Percentiles rank a stretch among this genome's conserved stretches.
These are phyloP conservation scores for Stomatorhinus ivindoensis DNA, from an alignment of 2,113 vertebrate species.

Conservation along the genomic window DNA sequence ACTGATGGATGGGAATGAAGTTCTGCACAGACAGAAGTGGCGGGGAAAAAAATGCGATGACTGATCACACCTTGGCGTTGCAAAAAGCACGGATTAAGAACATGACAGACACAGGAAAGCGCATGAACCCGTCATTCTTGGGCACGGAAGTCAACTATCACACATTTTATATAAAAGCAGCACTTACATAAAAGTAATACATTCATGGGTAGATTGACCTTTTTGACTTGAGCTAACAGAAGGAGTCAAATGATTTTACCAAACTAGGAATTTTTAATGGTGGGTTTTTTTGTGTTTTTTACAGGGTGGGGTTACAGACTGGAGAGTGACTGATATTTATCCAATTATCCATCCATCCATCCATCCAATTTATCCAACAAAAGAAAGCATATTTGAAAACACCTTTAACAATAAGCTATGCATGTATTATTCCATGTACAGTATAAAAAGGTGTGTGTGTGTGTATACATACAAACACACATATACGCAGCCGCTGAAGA, in stretches of 20 bases:
- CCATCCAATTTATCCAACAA: not conserved
- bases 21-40: not conserved
- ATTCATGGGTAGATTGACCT: not conserved
- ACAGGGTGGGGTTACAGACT: not conserved
- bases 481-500: not conserved
- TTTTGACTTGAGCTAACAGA: not conserved
- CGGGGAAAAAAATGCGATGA: not conserved
- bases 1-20: not conserved
- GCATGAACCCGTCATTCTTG: not conserved
- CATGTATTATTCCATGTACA: not conserved
- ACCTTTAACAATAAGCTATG: not conserved
- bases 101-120: not conserved
- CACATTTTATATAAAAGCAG: not conserved
- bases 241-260: not conserved
- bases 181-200: not conserved
- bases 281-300: not conserved
- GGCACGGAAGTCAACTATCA: not conserved
- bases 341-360: not conserved
- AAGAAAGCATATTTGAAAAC: not conserved
- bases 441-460: not conserved
- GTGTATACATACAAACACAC: not conserved
- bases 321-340: not conserved
- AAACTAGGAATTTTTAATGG: not conserved
- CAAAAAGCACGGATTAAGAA: not conserved
- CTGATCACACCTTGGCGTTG: not conserved